Evolutionary conservation across 2,888 invertebrate species (phyloP), one percentile per base, ranked within the genome.

Genomic region (Danaus chrysippus): DNA sequence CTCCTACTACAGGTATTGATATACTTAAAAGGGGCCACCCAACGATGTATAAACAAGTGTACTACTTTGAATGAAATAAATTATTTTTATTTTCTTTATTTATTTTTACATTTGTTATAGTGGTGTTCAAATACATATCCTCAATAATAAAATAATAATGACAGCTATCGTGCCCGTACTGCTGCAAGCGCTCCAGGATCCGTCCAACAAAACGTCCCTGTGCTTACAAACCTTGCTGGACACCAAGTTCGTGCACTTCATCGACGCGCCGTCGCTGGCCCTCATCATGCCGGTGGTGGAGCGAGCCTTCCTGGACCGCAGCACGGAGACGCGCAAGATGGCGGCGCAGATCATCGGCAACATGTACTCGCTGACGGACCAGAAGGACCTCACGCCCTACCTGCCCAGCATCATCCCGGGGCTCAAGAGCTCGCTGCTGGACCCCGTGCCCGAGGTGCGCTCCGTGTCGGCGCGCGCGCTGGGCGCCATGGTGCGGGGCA

Each of bases 261-360:
- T 99, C 76, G 99, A 99, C 87, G 98, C 99, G 2, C 98, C 99
- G 0, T 99, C 99, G 0, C 92, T 99, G 19, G 99, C 99, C 63
- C 93, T 99, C 59, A 99, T 99, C 76, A 99, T 99, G 99, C 99
- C 99, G 0, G 99, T 99, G 3, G 98, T 99, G 41, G 97, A 99
- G 85, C 92, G 99, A 70, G 99, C 99, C 10, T 99, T 99, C 89
- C 96, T 98, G 90, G 99, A 99, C 88, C 93, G 99, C 68, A 97
- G 98, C 57, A 99, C 99, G 0, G 99, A 99, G 91, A 99, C 98
- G 0, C 93, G 99, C 74, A 98, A 99, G 92, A 99, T 99, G 98
- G 98, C 99, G 1, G 98, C 99, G 3, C 99, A 99, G 91, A 99
- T 99, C 82, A 99, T 99, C 73, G 99, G 99, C 63, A 99, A 99